Percentiles rank a stretch among this genome's conserved stretches.
Conservation (phyloP, 2,888 invertebrate species). For the Alloplasta piceator region DNA sequence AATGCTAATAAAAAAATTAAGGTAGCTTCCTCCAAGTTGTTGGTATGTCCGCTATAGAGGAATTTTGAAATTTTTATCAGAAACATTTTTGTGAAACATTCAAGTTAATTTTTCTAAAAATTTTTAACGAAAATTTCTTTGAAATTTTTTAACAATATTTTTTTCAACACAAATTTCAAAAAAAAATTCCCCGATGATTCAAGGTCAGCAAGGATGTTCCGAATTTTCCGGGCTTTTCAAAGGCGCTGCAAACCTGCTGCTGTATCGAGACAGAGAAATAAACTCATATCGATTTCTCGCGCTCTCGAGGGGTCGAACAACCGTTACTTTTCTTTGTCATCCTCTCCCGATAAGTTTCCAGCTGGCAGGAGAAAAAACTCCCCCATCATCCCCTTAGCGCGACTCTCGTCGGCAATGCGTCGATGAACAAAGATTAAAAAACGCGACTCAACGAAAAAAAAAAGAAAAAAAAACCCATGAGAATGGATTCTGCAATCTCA, state of each 20-base stretch:
- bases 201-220: not conserved
- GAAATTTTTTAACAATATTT: too few species aligned
- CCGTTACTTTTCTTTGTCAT: conserved; percentile 39
- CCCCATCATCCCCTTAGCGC: not conserved
- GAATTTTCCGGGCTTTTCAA: too few species aligned
- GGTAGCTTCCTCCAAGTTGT: too few species aligned
- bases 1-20: too few species aligned
- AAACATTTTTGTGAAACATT: too few species aligned
- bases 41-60: too few species aligned
- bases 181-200: not conserved
- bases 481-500: too few species aligned
- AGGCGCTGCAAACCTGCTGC: too few species aligned
- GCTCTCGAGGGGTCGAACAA: not conserved
- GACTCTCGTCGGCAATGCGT: not conserved
- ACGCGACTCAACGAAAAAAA: not conserved
- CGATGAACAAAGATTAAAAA: not conserved
- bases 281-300: conserved; percentile 29
- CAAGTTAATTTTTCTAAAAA: too few species aligned
- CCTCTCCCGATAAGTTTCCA: conserved; percentile 5
- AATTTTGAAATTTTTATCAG: too few species aligned
- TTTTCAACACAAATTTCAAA: not conserved
- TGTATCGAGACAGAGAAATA: not conserved
- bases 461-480: not conserved
- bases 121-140: not conserved
- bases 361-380: conserved; percentile 17